Evolutionary conservation across 1,140 invertebrate genomes (phyloP).

Genomic region (Battus philenor): DNA sequence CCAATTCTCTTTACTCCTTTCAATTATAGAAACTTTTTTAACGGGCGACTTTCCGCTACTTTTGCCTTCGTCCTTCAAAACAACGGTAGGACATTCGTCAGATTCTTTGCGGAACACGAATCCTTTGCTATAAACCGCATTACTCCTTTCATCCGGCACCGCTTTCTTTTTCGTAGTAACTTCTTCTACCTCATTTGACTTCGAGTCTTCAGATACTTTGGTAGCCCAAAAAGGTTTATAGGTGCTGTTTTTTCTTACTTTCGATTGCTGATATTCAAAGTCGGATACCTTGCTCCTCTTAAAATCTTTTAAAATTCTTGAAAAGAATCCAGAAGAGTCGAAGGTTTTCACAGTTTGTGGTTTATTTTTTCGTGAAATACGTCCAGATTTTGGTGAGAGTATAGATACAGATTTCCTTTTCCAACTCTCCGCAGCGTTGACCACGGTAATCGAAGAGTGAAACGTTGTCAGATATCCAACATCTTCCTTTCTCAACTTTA

Average conservation of each 20-base stretch:
- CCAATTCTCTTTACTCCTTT: slow-evolving; percentile 35
- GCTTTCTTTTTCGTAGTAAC: slow-evolving; percentile 24
- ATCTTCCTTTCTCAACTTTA: slow-evolving; percentile 45
- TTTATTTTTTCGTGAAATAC: slow-evolving; percentile 27
- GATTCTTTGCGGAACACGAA: slow-evolving; percentile 32
- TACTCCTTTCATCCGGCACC: slow-evolving; percentile 22
- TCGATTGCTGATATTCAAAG: slow-evolving; percentile 42
- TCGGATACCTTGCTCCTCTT: slow-evolving; percentile 49
- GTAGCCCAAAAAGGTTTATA: slow-evolving; percentile 60
- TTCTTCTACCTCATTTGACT: slow-evolving; percentile 16
- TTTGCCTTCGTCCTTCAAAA: slow-evolving; percentile 18
- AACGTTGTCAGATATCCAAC: slow-evolving; percentile 36
- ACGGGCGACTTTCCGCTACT: slow-evolving; percentile 8
- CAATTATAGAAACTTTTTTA: slow-evolving; percentile 38
- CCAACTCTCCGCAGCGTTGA: slow-evolving; percentile 33
- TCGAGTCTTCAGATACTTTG: slow-evolving; percentile 27
- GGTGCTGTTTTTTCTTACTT: slow-evolving; percentile 37
- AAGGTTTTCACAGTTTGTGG: slow-evolving; percentile 12
- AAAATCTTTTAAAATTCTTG: slow-evolving; percentile 44
- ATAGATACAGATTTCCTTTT: slow-evolving; percentile 54
- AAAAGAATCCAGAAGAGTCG: slow-evolving; percentile 30
- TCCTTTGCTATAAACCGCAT: slow-evolving; percentile 24
- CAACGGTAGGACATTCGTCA: slow-evolving; percentile 30
- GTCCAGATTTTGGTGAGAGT: slow-evolving; percentile 42
- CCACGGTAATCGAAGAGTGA: slow-evolving; percentile 25